phyloP scores from a whole-genome alignment of 2,888 invertebrate species.

The Malthinus seriepunctatus region DNA sequence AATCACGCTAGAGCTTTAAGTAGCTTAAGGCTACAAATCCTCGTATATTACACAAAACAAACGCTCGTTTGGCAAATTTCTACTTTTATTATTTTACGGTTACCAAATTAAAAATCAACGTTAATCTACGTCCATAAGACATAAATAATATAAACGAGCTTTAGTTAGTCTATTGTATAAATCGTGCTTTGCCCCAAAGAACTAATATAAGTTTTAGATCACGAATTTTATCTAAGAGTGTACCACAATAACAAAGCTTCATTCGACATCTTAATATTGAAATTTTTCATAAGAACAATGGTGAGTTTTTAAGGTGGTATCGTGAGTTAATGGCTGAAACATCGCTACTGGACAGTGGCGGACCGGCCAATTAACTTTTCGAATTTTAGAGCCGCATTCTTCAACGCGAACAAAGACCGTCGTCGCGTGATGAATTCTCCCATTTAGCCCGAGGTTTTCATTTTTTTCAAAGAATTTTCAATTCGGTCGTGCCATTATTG shows the following conservation, averaged over 20 bases:
- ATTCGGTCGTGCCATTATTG: constrained; percentile 32
- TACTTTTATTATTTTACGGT: no score
- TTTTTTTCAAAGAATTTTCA: constrained; percentile 42
- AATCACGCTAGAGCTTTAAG: constrained; percentile 23
- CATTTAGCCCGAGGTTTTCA: constrained; percentile 47
- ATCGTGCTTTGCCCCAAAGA: constrained; percentile 19
- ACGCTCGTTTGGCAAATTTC: not conserved
- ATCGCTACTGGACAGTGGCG: constrained; percentile 42
- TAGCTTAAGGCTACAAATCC: constrained; percentile 6
- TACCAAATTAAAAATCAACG: no score
- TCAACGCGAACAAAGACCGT: constrained; percentile 42
- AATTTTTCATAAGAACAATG: constrained; percentile 23
- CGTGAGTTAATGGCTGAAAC: constrained; percentile 34
- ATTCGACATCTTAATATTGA: constrained; percentile 23
- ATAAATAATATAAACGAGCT: not conserved
- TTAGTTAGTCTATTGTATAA: constrained; percentile 7
- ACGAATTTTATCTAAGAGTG: constrained; percentile 17
- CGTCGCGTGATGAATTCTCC: constrained; percentile 46
- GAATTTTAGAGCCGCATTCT: constrained; percentile 46
- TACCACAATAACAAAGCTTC: constrained; percentile 27
- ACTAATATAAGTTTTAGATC: constrained; percentile 27
- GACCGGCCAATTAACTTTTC: constrained; percentile 41
- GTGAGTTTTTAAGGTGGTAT: constrained; percentile 29
- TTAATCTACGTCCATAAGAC: not conserved
- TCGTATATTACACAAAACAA: constrained; percentile 13